phyloP scores from a whole-genome alignment of 1,140 invertebrate genomes.

The Leptinotarsa lineolata region DNA sequence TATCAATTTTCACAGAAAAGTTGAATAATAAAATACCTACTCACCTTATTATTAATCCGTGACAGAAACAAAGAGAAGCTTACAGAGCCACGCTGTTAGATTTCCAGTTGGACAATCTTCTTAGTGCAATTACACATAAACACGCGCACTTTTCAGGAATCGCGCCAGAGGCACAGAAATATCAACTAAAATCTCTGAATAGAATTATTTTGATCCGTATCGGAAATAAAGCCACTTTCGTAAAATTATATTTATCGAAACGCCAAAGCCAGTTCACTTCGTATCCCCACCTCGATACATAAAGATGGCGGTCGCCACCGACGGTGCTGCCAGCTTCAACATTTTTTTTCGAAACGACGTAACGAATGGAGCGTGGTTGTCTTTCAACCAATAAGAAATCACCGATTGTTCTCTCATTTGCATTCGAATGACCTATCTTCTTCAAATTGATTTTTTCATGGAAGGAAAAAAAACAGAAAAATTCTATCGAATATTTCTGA shows the following conservation, averaged over 20 bases:
- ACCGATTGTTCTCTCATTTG: no score
- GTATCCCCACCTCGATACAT: constrained; percentile 20
- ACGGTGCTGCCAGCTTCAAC: not conserved
- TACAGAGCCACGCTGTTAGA: constrained; percentile 23
- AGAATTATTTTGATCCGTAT: constrained; percentile 9
- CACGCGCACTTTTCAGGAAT: constrained; percentile 6
- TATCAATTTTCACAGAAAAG: not conserved
- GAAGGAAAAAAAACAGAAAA: no score
- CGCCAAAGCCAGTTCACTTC: constrained; percentile 9
- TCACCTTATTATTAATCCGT: constrained; percentile 8
- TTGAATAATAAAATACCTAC: not conserved
- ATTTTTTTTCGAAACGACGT: no score
- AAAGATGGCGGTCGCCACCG: constrained; percentile 8
- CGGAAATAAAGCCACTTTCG: constrained; percentile 17
- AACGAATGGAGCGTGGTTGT: no score
- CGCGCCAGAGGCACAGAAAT: not conserved
- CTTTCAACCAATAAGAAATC: no score
- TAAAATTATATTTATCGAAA: constrained; percentile 13
- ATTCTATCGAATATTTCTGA: no score
- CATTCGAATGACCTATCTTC: no score
- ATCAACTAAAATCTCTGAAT: not conserved
- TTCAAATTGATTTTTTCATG: no score
- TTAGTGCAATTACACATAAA: constrained; percentile 4
- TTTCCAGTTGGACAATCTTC: constrained; percentile 16
- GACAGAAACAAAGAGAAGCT: constrained; percentile 25